These are phyloP conservation scores for Sternotherus odoratus DNA, from an alignment of 2,797 vertebrate genomes.

Conservation along the genomic window DNA sequence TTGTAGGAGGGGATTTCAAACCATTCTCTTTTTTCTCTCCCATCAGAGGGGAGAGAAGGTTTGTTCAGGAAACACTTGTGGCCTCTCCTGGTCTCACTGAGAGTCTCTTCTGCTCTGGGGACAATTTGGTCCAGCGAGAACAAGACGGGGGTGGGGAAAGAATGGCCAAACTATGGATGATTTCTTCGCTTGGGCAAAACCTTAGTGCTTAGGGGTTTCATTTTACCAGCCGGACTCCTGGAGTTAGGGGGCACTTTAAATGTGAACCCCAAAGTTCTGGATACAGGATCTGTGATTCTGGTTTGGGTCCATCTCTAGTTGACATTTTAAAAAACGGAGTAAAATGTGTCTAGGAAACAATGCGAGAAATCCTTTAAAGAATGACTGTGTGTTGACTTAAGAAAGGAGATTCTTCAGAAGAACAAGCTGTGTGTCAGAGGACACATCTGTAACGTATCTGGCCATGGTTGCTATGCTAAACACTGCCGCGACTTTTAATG, in stretches of 20 bases:
- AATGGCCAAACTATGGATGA: neutral
- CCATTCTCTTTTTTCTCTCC: neutral
- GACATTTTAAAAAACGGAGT: neutral
- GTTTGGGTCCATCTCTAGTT: constrained; percentile 32
- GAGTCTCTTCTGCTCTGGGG: neutral
- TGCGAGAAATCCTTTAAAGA: neutral
- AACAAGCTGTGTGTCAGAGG: neutral
- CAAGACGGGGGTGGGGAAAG: neutral
- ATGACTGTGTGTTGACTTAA: accelerated
- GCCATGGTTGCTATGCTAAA: accelerated
- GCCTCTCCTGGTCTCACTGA: neutral
- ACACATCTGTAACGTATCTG: neutral
- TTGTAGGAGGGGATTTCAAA: neutral
- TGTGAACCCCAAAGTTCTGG: neutral
- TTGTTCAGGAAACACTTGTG: neutral
- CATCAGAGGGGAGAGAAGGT: neutral
- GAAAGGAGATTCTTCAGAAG: accelerated
- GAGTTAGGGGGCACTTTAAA: neutral
- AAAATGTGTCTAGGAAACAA: neutral
- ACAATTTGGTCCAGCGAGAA: neutral
- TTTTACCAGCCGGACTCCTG: neutral
- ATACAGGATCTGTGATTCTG: neutral
- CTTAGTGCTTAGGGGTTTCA: neutral
- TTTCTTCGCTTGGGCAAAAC: neutral
- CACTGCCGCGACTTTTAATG: accelerated